Base-by-base conservation (phyloP, 1,140 invertebrate species). In the Diabrotica undecimpunctata region DNA sequence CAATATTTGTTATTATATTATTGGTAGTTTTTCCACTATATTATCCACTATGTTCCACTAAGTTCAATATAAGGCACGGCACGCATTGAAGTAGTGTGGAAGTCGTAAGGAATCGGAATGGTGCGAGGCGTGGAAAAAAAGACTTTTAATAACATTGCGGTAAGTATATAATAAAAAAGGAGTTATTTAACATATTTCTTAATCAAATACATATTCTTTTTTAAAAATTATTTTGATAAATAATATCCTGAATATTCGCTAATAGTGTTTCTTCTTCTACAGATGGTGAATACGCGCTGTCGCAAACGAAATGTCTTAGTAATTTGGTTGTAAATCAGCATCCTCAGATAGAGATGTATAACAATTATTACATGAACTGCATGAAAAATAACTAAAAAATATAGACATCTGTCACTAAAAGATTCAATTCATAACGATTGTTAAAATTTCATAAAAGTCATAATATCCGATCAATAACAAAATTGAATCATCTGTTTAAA, bases 151-250 rank as follows among this genome's bases (percentile, higher is more conserved):
- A 65, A 65, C 55, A 65, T 14, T 65, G 41, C 14, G 63, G 56
- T 59, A 65, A 52, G 39, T 59, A 60, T 56, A 64, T 12, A n/a
- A 60, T 37, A 52, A 51, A 62, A 62, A 54, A 62, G n/a, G n/a
- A 25, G 53, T 52, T 25, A 62, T 36, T 56, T 6, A n/a, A 36
- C 36, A 56, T 25, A 56, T 56, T 56, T 39, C 25, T 56, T 53
- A 65, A 54, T 41, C 14, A 61, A 66, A 61, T 66, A 46, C 25
- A 61, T 54, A 7, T 35, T 57, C 36, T 61, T 58, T 39, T 61
- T 25, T 54, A 61, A 61, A 61, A 61, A 25, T 61, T 37, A 55
- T 51, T 62, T 54, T 0, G 35, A 55, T 55, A 35, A n/a, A n/a
- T n/a, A 62, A 12, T n/a, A 37, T 59, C 25, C 52, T 54, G 59